Evolutionary conservation across 2,888 invertebrate genomes (phyloP), one percentile per base, ranked within the genome.

Genomic region (Tetragnatha montana): DNA sequence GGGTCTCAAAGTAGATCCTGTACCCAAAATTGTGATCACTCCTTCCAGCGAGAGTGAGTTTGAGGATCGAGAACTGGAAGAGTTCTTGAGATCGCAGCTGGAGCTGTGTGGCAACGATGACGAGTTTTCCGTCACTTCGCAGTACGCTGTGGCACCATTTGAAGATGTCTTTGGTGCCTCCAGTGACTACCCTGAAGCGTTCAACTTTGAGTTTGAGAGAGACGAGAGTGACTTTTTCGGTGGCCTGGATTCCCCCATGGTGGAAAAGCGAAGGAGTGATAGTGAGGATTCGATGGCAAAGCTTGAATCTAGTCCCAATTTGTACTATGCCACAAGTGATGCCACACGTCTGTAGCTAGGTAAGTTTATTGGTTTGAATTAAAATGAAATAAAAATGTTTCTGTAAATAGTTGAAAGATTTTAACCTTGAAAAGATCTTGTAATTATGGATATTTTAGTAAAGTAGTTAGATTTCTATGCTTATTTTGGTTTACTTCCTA

Each of bases 211-310:
- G 19, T 89, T 89, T 76, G 35, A 35, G 35, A 4, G 35, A 35
- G 85, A 89, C 6, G 75, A 70, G 69, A 85, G 84, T n/a, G 80
- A 89, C 60, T 89, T 89, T 70, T 84, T 89, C 84, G 84, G 85
- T 7, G 89, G 85, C 47, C 78, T 73, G 51, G 75, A 75, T 73
- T 74, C 35, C 8, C 78, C 81, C 10, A 88, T 88, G 88, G 60
- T 82, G 60, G 88, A 88, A 51, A 88, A 82, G 22, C 17, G 73
- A 10, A 51, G 81, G 21, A 60, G 17, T 10, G 87, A 87, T n/a
- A 50, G 68, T 10, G 88, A 83, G 0, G 68, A 35, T 12, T 70
- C 69, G 3, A 78, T 19, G 19, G 47, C 60, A n/a, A 79, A 80
- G 17, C 19, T 69, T 49, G 88, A 88, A 70, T 81, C 89, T 89